Evolutionary conservation across 2,113 vertebrate genomes (phyloP).

Genomic region (Mormoops blainvillei): DNA sequence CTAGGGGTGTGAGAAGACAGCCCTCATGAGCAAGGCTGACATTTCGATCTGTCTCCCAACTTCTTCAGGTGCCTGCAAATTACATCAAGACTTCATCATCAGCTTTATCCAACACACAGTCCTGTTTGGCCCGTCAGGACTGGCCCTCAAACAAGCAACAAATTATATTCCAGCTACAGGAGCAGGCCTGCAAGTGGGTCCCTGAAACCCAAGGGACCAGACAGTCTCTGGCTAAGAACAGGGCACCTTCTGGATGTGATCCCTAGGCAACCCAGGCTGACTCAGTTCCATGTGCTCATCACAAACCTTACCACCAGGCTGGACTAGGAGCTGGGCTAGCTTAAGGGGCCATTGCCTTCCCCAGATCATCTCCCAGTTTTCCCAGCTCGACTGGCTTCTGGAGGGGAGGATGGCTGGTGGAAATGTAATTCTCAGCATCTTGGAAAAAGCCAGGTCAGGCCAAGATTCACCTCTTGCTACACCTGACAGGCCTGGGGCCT

Average conservation of each 20-base stretch:
- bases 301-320: not conserved
- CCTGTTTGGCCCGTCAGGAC: constrained; percentile 61
- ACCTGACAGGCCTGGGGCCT: not conserved
- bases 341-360: not conserved
- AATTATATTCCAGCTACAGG: constrained; percentile 49
- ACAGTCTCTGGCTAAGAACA: not conserved
- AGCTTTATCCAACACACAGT: constrained; percentile 50
- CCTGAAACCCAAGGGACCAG: constrained; percentile 21
- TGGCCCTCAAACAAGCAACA: constrained; percentile 58
- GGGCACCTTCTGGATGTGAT: not conserved
- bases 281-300: not conserved
- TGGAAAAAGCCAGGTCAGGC: not conserved
- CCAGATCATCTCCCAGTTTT: not conserved
- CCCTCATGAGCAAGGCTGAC: constrained; percentile 60
- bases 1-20: constrained; percentile 34
- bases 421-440: constrained; percentile 11
- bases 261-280: not conserved
- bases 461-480: not conserved
- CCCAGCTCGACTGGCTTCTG: not conserved
- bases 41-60: constrained; percentile 71
- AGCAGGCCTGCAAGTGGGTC: constrained; percentile 18
- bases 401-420: not conserved
- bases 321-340: not conserved
- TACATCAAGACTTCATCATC: constrained; percentile 69
- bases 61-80: constrained; percentile 68